Conservation (phyloP, 2,888 invertebrate species). For the Cataglyphis altisquamis region DNA sequence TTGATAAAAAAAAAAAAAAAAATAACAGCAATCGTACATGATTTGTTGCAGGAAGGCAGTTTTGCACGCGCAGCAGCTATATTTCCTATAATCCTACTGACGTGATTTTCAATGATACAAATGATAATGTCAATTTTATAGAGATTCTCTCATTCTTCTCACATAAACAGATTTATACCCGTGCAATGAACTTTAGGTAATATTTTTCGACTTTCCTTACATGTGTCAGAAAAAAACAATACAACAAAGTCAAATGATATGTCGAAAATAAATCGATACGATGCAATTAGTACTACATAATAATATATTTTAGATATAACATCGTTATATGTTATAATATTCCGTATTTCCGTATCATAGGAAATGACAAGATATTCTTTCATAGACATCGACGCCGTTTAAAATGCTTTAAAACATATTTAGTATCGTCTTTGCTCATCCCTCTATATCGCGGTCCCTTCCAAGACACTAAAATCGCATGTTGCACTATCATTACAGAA, state of each 20-base stretch:
- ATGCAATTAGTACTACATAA: no score
- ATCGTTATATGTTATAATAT: constrained; percentile 25
- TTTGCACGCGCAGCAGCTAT: constrained; percentile 3
- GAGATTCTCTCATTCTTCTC: neutral
- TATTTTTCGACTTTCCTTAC: neutral
- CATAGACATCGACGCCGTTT: constrained; percentile 28
- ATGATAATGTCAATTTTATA: constrained; percentile 23
- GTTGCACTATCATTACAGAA: constrained; percentile 53
- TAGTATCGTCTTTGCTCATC: constrained; percentile 28
- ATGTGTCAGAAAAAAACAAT: neutral
- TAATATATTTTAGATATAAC: neutral
- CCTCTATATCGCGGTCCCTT: neutral
- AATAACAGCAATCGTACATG: neutral
- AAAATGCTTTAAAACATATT: constrained; percentile 30
- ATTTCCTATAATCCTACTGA: constrained; percentile 4
- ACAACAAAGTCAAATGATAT: constrained; percentile 7
- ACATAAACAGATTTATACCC: constrained; percentile 6
- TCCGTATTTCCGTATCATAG: neutral
- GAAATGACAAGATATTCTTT: constrained; percentile 38
- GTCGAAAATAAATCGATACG: neutral
- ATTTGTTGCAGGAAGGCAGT: constrained; percentile 8
- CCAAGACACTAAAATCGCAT: constrained; percentile 51
- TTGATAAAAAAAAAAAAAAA: constrained; percentile 8
- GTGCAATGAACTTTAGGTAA: neutral
- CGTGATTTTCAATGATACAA: constrained; percentile 11